Percentiles rank a stretch among this genome's conserved stretches.
phyloP scores from a whole-genome alignment of 2,797 vertebrate species.

The Manis crassicaudata region DNA sequence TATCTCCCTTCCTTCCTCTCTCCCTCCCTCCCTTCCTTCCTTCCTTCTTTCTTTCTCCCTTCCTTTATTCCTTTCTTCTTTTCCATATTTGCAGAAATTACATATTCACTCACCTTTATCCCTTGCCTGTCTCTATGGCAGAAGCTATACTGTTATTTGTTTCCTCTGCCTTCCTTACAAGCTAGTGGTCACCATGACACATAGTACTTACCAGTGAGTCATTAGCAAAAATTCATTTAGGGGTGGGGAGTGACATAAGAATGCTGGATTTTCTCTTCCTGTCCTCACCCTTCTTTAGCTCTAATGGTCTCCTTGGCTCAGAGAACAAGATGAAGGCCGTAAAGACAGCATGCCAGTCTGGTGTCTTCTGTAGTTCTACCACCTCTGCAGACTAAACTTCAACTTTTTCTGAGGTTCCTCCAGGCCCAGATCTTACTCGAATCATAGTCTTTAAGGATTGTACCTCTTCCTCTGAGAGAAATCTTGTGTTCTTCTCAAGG shows the following conservation, averaged over 20 bases:
- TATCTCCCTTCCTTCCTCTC: neutral
- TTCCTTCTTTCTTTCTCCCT: neutral
- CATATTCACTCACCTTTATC: neutral
- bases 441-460: neutral
- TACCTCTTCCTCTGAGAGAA: neutral
- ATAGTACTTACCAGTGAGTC: neutral
- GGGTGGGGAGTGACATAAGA: neutral
- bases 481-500: neutral
- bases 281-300: neutral
- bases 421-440: neutral
- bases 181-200: neutral
- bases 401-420: neutral
- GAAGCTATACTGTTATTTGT: neutral
- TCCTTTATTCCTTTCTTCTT: neutral
- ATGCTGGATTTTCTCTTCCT: neutral
- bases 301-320: neutral
- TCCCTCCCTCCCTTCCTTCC: neutral
- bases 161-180: neutral
- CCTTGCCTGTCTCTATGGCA: neutral
- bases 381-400: neutral
- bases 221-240: neutral
- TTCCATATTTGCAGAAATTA: neutral
- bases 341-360: neutral
- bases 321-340: neutral
- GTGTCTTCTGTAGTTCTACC: neutral